Percentiles rank a stretch among this genome's conserved stretches.
These are phyloP conservation scores for Lasioglossum calceatum DNA, from an alignment of 2,888 invertebrate species.

Conservation along the genomic window DNA sequence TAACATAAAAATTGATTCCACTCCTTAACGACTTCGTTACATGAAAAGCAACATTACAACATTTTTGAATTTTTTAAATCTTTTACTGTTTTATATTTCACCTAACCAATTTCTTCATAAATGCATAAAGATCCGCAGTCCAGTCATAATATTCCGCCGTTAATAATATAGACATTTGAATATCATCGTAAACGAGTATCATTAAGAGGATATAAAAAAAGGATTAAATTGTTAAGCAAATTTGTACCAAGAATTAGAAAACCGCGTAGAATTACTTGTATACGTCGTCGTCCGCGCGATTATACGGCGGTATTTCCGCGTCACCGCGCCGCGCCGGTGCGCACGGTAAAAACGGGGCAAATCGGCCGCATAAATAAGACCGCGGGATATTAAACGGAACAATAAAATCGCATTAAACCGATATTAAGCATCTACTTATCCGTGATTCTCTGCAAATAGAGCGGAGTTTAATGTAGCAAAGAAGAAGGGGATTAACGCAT, in stretches of 20 bases:
- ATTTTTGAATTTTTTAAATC: too few species aligned
- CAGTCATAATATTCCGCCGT: too few species aligned
- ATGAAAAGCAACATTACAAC: too few species aligned
- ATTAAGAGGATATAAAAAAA: too few species aligned
- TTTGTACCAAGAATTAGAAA: not conserved
- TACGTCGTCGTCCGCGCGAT: not conserved
- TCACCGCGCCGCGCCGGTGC: not conserved
- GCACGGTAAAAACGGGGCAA: not conserved
- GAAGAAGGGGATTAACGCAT: slow-evolving; percentile 45
- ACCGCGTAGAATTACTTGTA: not conserved
- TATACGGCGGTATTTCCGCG: not conserved
- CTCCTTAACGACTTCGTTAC: too few species aligned
- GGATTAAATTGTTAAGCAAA: not conserved
- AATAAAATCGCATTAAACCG: slow-evolving; percentile 51
- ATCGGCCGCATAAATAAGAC: slow-evolving; percentile 10
- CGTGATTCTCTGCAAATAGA: slow-evolving; percentile 37
- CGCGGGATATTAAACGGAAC: slow-evolving; percentile 35
- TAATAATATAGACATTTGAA: too few species aligned
- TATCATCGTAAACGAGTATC: too few species aligned
- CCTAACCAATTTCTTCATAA: too few species aligned
- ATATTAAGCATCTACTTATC: slow-evolving; percentile 47
- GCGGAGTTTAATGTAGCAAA: slow-evolving; percentile 37
- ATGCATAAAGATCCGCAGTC: too few species aligned
- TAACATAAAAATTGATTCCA: too few species aligned
- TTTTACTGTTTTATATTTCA: too few species aligned